phyloP scores from a whole-genome alignment of 2,797 vertebrate genomes.

The Fringilla coelebs region DNA sequence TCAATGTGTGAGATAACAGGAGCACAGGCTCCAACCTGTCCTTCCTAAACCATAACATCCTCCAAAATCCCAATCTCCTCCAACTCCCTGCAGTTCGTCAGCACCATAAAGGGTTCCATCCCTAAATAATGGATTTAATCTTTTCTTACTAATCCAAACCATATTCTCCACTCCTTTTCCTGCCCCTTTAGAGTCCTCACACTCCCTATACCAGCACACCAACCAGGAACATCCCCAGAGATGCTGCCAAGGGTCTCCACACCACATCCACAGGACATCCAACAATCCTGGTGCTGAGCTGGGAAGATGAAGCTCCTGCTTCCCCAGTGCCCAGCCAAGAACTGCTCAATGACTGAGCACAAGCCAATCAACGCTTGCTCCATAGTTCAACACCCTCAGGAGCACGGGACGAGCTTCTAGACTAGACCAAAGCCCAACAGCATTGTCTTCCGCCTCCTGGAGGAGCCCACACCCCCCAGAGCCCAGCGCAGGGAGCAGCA shows the following conservation, averaged over 20 bases:
- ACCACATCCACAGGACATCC: rapidly evolving
- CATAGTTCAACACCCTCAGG: background rate
- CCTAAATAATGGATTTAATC: rapidly evolving
- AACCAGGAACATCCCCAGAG: rapidly evolving
- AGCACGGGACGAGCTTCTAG: rapidly evolving
- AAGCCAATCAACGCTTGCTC: background rate
- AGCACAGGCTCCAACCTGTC: background rate
- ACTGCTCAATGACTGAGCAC: rapidly evolving
- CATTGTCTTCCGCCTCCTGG: rapidly evolving
- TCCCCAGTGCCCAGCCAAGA: background rate
- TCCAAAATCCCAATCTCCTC: background rate
- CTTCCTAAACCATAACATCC: background rate
- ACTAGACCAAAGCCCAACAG: rapidly evolving
- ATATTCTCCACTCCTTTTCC: background rate
- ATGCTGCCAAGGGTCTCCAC: background rate
- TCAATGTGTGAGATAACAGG: background rate
- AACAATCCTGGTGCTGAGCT: background rate
- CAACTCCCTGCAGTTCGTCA: rapidly evolving
- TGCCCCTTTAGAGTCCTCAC: background rate
- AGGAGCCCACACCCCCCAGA: rapidly evolving
- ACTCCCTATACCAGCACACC: rapidly evolving
- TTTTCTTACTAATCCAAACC: background rate
- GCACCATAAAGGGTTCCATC: rapidly evolving
- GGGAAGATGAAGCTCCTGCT: background rate
- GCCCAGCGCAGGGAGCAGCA: background rate